phyloP scores from a whole-genome alignment of 92 coral and sea anemone genomes.

The Epizoanthus ramosus region DNA sequence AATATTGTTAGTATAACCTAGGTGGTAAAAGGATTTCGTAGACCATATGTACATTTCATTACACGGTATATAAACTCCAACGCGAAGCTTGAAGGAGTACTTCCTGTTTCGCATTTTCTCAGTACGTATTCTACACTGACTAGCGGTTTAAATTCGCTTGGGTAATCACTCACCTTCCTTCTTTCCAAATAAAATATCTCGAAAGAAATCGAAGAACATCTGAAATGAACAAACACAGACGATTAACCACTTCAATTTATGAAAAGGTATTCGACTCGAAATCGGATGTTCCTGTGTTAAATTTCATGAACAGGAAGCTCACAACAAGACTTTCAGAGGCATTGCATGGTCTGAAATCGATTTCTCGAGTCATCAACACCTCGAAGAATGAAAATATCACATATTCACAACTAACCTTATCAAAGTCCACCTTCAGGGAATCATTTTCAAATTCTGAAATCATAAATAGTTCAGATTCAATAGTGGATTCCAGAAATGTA shows the following conservation, averaged over 20 bases:
- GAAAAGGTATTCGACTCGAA: conserved; percentile 17
- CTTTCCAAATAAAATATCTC: conserved; percentile 76
- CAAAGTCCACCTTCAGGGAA: conserved; percentile 51
- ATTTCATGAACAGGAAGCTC: conserved; percentile 13
- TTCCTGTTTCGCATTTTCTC: conserved; percentile 26
- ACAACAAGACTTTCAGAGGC: neutral
- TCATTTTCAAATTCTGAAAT: conserved; percentile 62
- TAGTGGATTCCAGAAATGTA: neutral
- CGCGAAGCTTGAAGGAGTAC: neutral
- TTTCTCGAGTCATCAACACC: conserved; percentile 14
- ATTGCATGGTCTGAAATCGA: conserved; percentile 12
- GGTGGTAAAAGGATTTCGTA: too few species aligned
- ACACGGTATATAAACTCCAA: neutral
- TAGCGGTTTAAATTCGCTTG: neutral
- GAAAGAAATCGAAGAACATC: conserved; percentile 97
- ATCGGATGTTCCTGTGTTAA: conserved; percentile 8
- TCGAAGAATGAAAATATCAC: neutral
- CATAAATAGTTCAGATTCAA: conserved; percentile 18
- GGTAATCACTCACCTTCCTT: conserved; percentile 53
- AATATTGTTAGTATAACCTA: too few species aligned
- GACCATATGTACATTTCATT: neutral
- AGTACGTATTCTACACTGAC: neutral
- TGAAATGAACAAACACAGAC: conserved; percentile 40
- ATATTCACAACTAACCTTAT: conserved; percentile 49
- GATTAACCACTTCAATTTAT: neutral